A percentile compares a stretch with the other conserved stretches of the same genome.
Conservation (phyloP, 2,797 vertebrate species). For the Coregonus ussuriensis region DNA sequence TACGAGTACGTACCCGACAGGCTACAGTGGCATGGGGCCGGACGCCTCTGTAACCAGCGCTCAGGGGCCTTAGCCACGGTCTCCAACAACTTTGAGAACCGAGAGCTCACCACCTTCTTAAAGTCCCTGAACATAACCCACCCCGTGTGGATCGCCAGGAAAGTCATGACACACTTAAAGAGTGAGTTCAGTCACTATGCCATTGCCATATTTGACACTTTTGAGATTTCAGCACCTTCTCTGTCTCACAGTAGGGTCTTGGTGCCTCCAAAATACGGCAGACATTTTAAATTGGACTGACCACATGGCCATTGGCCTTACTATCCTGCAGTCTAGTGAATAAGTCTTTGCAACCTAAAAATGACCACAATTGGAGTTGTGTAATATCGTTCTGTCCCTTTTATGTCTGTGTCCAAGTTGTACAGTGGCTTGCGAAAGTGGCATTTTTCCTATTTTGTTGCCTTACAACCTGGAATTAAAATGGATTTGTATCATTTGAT, state of each 20-base stretch:
- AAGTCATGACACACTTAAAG: conserved; percentile 42
- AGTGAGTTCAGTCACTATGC: conserved; percentile 60
- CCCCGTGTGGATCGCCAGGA: conserved; percentile 73
- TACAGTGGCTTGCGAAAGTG: no score
- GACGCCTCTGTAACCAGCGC: conserved; percentile 58
- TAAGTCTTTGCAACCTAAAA: conserved; percentile 41
- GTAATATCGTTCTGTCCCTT: conserved; percentile 41
- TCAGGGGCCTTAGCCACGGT: conserved; percentile 65
- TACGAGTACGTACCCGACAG: conserved; percentile 65
- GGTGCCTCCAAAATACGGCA: not conserved
- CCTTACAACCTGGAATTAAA: no score
- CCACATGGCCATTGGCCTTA: conserved; percentile 5
- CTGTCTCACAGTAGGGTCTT: conserved; percentile 24
- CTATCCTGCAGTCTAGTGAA: conserved; percentile 25
- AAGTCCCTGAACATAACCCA: conserved; percentile 72
- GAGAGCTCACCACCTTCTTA: conserved; percentile 67
- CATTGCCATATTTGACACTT: conserved; percentile 15
- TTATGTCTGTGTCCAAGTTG: conserved; percentile 20
- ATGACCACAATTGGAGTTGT: conserved; percentile 29
- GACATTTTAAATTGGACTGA: conserved; percentile 27
- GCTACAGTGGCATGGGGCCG: conserved; percentile 63
- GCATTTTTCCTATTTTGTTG: no score
- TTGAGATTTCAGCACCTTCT: conserved; percentile 22
- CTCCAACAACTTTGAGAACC: conserved; percentile 52
- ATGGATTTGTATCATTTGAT: no score